Conservation (phyloP, 2,113 vertebrate species). For the Malurus alboscapulatus region DNA sequence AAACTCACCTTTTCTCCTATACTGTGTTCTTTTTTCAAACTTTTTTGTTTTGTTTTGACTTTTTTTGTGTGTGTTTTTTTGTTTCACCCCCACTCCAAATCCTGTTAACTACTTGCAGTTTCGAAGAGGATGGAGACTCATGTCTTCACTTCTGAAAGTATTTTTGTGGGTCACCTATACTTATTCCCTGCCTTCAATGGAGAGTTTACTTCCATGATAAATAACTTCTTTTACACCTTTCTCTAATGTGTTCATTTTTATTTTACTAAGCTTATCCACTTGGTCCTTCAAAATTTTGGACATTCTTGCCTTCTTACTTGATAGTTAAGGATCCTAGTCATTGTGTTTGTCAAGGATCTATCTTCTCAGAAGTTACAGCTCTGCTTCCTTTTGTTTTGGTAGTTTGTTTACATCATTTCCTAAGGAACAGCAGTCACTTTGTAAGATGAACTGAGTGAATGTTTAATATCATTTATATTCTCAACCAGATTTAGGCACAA, state of each 20-base stretch:
- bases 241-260: neutral
- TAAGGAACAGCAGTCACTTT: neutral
- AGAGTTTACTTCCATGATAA: neutral
- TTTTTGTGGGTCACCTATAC: neutral
- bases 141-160: neutral
- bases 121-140: neutral
- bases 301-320: neutral
- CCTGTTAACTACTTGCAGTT: neutral
- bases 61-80: no score
- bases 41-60: neutral
- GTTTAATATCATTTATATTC: neutral
- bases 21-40: neutral
- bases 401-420: neutral
- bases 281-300: neutral
- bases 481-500: neutral
- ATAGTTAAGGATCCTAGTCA: neutral
- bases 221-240: neutral
- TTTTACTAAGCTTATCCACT: neutral
- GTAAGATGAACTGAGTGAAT: neutral
- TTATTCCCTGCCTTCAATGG: neutral
- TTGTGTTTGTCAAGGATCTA: neutral
- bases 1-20: neutral
- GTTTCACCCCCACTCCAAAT: accelerated
- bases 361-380: neutral
- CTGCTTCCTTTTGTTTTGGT: neutral